Conservation (phyloP, 2,888 invertebrate genomes). For the Eucriotettix oculatus region DNA sequence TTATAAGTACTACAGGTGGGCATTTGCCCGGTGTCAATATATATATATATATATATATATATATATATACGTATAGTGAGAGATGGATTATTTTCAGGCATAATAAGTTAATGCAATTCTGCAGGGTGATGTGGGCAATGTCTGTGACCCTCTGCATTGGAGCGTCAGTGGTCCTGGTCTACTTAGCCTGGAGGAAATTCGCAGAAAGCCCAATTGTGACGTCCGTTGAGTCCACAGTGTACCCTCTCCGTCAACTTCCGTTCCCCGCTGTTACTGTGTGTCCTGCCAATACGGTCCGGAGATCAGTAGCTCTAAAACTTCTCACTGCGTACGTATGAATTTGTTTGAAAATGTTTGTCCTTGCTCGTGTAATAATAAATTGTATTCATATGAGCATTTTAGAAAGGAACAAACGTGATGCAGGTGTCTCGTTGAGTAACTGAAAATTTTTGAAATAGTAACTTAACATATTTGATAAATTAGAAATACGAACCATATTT, state of each 20-base stretch:
- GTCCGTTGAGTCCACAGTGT: slow-evolving; percentile 17
- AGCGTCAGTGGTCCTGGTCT: slow-evolving; percentile 14
- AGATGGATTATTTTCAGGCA: no score
- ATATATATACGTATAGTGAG: no score
- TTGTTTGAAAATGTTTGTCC: background rate
- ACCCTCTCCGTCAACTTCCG: slow-evolving; percentile 16
- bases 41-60: no score
- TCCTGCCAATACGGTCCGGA: slow-evolving; percentile 17
- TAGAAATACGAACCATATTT: background rate
- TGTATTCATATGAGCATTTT: background rate
- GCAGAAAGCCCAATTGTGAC: slow-evolving; percentile 17
- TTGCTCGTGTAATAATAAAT: background rate
- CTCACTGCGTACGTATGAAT: slow-evolving; percentile 10
- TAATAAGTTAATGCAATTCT: background rate
- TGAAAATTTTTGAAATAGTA: background rate
- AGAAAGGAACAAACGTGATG: background rate
- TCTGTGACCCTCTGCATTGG: slow-evolving; percentile 13
- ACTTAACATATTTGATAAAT: background rate
- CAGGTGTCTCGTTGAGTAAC: background rate
- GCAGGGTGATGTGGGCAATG: slow-evolving; percentile 14
- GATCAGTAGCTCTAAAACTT: slow-evolving; percentile 13
- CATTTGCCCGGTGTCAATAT: no score
- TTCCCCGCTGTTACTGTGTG: slow-evolving; percentile 19
- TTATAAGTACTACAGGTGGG: no score
- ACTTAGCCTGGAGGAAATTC: slow-evolving; percentile 16